These are phyloP conservation scores for Hestina assimilis DNA, from an alignment of 1,140 invertebrate species.

Conservation along the genomic window DNA sequence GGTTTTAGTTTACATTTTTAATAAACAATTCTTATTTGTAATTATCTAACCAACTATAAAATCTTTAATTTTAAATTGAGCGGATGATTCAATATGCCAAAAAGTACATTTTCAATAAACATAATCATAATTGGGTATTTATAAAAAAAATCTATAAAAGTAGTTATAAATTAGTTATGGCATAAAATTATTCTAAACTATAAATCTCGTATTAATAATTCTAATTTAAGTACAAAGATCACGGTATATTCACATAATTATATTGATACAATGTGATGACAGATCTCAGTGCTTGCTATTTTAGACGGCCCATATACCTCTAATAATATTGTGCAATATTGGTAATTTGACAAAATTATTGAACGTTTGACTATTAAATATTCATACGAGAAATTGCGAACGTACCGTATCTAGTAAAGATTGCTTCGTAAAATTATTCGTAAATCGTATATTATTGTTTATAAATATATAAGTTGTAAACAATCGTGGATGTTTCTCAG, in stretches of 20 bases:
- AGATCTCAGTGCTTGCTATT: constrained; percentile 41
- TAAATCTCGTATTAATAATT: constrained; percentile 65
- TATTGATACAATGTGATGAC: constrained; percentile 47
- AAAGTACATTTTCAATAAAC: constrained; percentile 40
- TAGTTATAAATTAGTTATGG: constrained; percentile 75
- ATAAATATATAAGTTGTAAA: too few relatives aligned
- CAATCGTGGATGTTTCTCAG: too few relatives aligned
- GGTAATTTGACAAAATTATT: too few relatives aligned
- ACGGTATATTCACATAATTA: constrained; percentile 42
- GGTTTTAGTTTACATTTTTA: neutral
- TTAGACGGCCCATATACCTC: too few relatives aligned
- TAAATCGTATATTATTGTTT: too few relatives aligned
- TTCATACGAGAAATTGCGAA: too few relatives aligned
- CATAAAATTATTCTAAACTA: constrained; percentile 69
- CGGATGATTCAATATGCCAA: constrained; percentile 56
- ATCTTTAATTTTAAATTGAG: constrained; percentile 61
- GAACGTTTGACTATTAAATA: too few relatives aligned
- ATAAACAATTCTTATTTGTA: constrained; percentile 1
- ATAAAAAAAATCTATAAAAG: constrained; percentile 68
- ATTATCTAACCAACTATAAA: constrained; percentile 4
- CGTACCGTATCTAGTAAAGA: too few relatives aligned
- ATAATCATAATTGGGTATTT: constrained; percentile 52
- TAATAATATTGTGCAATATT: too few relatives aligned
- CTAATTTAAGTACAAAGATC: constrained; percentile 73
- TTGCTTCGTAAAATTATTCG: too few relatives aligned